phyloP scores from a whole-genome alignment of 2,888 invertebrate species.

The Nudaria mundana region DNA sequence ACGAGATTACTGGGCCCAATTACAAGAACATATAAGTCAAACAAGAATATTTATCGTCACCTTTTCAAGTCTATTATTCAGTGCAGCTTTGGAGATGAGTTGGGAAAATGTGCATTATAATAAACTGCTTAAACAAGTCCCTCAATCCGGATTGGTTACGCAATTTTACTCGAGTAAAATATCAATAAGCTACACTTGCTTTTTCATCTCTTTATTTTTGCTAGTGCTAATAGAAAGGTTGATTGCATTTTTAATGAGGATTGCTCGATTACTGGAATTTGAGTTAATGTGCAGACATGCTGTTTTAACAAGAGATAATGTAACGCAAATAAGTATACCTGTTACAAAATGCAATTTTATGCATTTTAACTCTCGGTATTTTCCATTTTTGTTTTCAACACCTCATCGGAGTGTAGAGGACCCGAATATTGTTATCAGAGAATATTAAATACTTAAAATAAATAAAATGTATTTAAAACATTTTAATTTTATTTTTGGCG shows the following conservation, averaged over 20 bases:
- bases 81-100: constrained; percentile 44
- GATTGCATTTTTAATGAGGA: constrained; percentile 36
- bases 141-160: constrained; percentile 31
- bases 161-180: constrained; percentile 48
- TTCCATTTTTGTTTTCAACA: constrained; percentile 1
- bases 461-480: too few species aligned
- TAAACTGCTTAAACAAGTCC: constrained; percentile 31
- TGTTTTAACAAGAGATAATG: constrained; percentile 43
- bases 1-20: constrained; percentile 47
- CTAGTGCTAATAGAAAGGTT: constrained; percentile 52
- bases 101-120: constrained; percentile 39
- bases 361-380: neutral
- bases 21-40: constrained; percentile 30
- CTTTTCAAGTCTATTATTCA: constrained; percentile 32
- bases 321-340: constrained; percentile 22
- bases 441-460: neutral
- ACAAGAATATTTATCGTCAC: constrained; percentile 30
- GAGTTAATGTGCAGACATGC: constrained; percentile 64
- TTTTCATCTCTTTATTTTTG: constrained; percentile 43
- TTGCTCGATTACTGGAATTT: constrained; percentile 58
- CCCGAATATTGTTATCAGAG: neutral
- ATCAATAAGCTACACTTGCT: constrained; percentile 41
- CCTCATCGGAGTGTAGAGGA: neutral
- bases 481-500: too few species aligned
- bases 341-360: constrained; percentile 1